Base-by-base conservation (phyloP, 2,888 invertebrate genomes). In the Protophormia terraenovae region DNA sequence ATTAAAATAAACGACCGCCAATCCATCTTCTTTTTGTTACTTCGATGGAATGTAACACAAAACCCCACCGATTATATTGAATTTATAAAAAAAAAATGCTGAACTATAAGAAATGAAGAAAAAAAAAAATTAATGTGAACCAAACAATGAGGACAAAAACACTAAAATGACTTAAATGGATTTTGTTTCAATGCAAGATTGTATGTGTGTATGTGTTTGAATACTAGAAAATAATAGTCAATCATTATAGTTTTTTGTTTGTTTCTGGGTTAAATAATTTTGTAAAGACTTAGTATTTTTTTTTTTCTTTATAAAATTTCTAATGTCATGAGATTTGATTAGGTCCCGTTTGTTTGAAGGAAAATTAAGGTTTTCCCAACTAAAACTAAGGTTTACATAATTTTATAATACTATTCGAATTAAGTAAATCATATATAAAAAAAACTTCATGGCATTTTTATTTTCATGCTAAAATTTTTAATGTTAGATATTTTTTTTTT, bases 1-100 rank as follows among this genome's bases (percentile, higher is more conserved):
- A 90, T 90, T 90, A 90, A 90, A 91, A 90, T 89, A 90, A 91
- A 91, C 90, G 90, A 91, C 88, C 78, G 69, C 60, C 69, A 78
- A 78, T 78, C 69, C 69, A 78, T 78, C 78, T 78, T 78, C 78
- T 78, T 78, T 78, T 78, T 78, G 78, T 78, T 69, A 71, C 35
- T 71, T 60, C 69, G 50, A 71, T 50, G 60, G 69, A 62, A 62
- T 71, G 78, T 71, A 85, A 82, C 58, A 78, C 71, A 85, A 82
- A 82, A 78, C 77, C 77, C 71, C 58, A 71, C 41, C 60, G 62
- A 73, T 80, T 80, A 60, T 78, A 60, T 14, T 50, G 35, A 60
- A 78, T 16, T 55, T 50, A 14, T n/a, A 24, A 58, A 55, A 76
- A n/a, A 32, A 69, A 62, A 69, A 29, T 29, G 8, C 10, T 58